phyloP scores from a whole-genome alignment of 2,113 vertebrate species.

The Turdus rufiventris region DNA sequence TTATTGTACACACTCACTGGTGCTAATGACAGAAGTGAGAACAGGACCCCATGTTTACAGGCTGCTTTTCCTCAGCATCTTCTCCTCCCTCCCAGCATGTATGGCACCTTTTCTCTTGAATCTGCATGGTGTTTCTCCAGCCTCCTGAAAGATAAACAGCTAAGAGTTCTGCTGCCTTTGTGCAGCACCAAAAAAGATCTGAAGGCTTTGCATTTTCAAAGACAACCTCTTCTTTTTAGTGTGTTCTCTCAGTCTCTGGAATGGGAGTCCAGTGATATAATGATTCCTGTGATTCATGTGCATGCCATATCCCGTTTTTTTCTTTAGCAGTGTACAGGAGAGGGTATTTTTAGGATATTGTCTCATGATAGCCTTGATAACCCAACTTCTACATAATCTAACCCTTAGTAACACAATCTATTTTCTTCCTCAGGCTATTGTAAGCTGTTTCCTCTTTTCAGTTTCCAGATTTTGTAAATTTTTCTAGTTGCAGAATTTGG shows the following conservation, averaged over 20 bases:
- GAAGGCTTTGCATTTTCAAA: slow-evolving; percentile 11
- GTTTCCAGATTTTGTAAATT: background rate
- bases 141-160: background rate
- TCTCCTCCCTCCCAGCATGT: background rate
- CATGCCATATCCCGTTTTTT: background rate
- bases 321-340: background rate
- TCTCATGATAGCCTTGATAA: background rate
- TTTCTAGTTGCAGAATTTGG: background rate
- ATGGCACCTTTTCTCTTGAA: background rate
- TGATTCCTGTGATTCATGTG: background rate
- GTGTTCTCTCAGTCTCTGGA: fast-evolving
- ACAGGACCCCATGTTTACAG: background rate
- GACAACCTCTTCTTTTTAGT: background rate
- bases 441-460: background rate
- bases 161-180: background rate
- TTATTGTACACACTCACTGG: background rate
- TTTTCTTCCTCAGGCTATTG: background rate
- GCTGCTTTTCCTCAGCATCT: background rate
- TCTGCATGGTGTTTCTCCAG: background rate
- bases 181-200: background rate
- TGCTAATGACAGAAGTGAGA: background rate
- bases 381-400: background rate
- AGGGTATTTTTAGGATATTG: background rate
- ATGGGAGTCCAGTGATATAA: background rate
- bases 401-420: background rate